A percentile compares a stretch with the other conserved stretches of the same genome.
Evolutionary conservation across 35 echinoderm and acorn worm genomes (phyloP).

Genomic region (Ophioderma brevispina): DNA sequence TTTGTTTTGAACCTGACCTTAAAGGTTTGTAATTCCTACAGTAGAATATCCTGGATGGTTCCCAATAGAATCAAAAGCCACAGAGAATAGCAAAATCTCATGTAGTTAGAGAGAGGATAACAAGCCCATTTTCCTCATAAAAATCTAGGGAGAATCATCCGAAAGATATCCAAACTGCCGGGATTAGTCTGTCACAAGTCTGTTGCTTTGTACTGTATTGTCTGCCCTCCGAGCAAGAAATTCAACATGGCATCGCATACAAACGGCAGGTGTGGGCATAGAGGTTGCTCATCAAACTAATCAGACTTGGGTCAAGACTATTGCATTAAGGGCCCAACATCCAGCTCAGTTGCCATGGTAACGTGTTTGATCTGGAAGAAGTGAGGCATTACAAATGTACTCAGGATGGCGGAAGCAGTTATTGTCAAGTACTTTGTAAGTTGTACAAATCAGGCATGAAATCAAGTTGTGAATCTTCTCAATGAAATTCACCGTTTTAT

Average conservation of each 20-base stretch:
- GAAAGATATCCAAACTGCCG: not conserved
- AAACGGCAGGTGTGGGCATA: not conserved
- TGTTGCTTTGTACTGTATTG: not conserved
- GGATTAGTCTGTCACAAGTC: constrained; percentile 1
- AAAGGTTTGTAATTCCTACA: not conserved
- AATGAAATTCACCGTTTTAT: too few species aligned
- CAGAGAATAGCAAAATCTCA: not conserved
- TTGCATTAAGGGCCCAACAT: not conserved
- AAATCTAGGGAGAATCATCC: not conserved
- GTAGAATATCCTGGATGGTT: not conserved
- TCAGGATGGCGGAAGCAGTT: too few species aligned
- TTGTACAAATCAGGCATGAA: too few species aligned
- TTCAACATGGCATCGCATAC: constrained; percentile 1
- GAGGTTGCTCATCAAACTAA: not conserved
- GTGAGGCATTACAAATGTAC: too few species aligned
- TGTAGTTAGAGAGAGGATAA: not conserved
- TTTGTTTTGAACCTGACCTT: not conserved
- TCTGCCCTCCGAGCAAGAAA: not conserved
- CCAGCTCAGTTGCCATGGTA: not conserved
- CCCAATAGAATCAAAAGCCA: not conserved
- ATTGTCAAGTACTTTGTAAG: too few species aligned
- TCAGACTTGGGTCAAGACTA: constrained; percentile 13
- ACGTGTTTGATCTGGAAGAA: not conserved
- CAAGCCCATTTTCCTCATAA: not conserved
- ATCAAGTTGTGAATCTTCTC: too few species aligned